Percentiles rank a stretch among this genome's conserved stretches.
Evolutionary conservation across 37 sponge, comb jelly and placozoan species (phyloP).

Genomic region (Eunapius fragilis): DNA sequence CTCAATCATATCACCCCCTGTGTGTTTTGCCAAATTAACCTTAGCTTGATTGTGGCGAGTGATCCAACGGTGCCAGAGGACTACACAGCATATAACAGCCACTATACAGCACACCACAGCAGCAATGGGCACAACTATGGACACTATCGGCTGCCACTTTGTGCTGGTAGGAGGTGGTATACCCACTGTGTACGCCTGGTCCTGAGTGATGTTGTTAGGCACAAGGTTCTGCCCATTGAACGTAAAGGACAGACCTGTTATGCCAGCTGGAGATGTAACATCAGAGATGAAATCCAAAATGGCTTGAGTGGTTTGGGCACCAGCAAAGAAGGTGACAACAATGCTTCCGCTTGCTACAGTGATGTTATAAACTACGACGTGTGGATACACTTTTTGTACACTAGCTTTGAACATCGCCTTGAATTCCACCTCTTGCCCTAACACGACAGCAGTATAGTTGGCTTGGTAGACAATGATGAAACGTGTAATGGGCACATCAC

Average conservation of each 20-base stretch:
- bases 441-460: conserved; percentile 15
- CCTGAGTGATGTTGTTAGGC: conserved; percentile 29
- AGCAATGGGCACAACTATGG: neutral
- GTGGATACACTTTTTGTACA: conserved; percentile 3
- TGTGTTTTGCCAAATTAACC: neutral
- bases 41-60: neutral
- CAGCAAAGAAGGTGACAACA: conserved; percentile 30
- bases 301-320: conserved; percentile 5
- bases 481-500: neutral
- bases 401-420: neutral
- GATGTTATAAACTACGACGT: conserved; percentile 14
- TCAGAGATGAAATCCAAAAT: conserved; percentile 4
- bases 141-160: neutral
- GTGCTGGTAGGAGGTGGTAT: neutral
- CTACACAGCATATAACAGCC: neutral
- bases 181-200: conserved; percentile 25
- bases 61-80: neutral
- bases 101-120: neutral
- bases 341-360: conserved; percentile 48
- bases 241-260: conserved; percentile 12
- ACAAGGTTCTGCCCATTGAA: conserved; percentile 19
- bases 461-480: conserved; percentile 34
- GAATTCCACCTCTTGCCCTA: conserved; percentile 13
- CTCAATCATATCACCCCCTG: neutral
- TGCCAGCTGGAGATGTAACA: neutral